Conservation (phyloP, 2,888 invertebrate species). For the Pimpla rufipes region DNA sequence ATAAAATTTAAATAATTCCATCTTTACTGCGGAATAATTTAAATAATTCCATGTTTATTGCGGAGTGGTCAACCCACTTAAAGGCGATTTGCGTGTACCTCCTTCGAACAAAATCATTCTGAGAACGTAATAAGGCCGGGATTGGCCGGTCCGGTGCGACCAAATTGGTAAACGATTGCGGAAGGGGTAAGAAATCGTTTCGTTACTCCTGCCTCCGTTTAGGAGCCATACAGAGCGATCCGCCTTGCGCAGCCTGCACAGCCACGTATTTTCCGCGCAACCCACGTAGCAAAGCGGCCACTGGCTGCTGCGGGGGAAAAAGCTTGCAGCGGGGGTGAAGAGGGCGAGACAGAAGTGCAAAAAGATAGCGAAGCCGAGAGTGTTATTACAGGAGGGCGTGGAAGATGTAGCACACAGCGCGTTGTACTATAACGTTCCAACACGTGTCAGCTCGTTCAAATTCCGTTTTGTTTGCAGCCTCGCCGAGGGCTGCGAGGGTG, state of each 20-base stretch:
- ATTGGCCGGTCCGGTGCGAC: constrained; percentile 68
- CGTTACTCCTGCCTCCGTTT: constrained; percentile 4
- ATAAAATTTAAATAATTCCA: too few relatives aligned
- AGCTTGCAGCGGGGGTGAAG: constrained; percentile 6
- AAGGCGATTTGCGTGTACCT: background rate
- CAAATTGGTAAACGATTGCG: constrained; percentile 76
- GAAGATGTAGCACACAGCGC: background rate
- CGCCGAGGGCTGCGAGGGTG: constrained; percentile 1
- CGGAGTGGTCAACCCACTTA: too few relatives aligned
- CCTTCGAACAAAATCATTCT: constrained; percentile 13
- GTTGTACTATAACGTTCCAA: constrained; percentile 57
- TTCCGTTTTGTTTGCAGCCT: constrained; percentile 62
- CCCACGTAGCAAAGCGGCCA: constrained; percentile 33
- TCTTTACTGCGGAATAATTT: too few relatives aligned
- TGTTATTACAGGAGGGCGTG: constrained; percentile 52
- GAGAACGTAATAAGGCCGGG: constrained; percentile 76
- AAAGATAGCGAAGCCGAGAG: constrained; percentile 50
- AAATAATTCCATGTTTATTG: too few relatives aligned
- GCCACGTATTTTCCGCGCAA: background rate
- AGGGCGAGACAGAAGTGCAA: constrained; percentile 43
- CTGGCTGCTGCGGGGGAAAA: constrained; percentile 2
- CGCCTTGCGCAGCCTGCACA: constrained; percentile 18
- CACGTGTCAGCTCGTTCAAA: constrained; percentile 63
- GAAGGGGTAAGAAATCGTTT: constrained; percentile 22
- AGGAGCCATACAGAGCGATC: constrained; percentile 20